A percentile compares a stretch with the other conserved stretches of the same genome.
Conservation (phyloP, 2,113 vertebrate species). For the Nesoenas mayeri region DNA sequence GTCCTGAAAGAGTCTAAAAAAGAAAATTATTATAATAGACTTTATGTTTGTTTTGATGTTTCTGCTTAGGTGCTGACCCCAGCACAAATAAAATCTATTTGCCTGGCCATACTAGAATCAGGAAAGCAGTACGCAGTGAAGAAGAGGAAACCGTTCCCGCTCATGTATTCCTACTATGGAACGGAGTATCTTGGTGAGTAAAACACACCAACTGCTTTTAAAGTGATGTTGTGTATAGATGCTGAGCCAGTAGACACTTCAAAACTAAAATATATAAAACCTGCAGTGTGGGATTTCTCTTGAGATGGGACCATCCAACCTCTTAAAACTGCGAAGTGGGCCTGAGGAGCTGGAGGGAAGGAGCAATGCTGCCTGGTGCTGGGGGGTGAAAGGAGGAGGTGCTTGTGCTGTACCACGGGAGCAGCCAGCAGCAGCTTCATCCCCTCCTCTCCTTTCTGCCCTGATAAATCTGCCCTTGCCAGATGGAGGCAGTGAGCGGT, state of each 20-base stretch:
- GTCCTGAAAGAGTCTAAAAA: background rate
- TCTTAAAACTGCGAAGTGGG: background rate
- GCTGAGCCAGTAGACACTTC: background rate
- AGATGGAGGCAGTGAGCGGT: background rate
- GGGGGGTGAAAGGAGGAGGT: background rate
- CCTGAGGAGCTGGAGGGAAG: background rate
- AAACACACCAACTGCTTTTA: background rate
- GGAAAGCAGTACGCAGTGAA: constrained; percentile 86
- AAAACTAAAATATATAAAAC: background rate
- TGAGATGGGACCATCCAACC: background rate
- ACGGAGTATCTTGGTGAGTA: constrained; percentile 89
- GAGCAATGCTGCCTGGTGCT: background rate
- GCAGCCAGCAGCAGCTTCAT: background rate
- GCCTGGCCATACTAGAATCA: constrained; percentile 88
- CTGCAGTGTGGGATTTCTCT: background rate
- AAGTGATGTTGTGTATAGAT: background rate
- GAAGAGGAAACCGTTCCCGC: constrained; percentile 86
- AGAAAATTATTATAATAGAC: background rate
- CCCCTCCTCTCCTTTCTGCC: background rate
- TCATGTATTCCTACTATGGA: constrained; percentile 91
- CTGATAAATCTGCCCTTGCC: background rate
- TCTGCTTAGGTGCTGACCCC: constrained; percentile 82
- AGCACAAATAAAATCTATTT: constrained; percentile 88
- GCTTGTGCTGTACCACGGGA: background rate
- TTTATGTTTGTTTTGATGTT: constrained; percentile 47